Percentiles rank a stretch among this genome's conserved stretches.
Conservation (phyloP, 2,888 invertebrate species). For the Malacosoma neustria region DNA sequence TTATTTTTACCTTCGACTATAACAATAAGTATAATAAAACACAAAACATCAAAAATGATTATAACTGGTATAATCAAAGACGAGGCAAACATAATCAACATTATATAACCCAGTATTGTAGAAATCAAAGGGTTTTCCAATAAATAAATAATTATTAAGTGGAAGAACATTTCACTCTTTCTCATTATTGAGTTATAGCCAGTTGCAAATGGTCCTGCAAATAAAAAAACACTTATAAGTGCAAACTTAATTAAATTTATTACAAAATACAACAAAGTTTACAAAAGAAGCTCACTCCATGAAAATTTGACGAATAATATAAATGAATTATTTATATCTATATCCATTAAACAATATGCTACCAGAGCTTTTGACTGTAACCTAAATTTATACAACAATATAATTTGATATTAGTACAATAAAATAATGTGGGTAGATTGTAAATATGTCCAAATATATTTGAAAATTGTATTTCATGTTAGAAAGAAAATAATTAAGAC, state of each 20-base stretch:
- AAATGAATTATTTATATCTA: slow-evolving; percentile 43
- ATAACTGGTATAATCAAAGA: slow-evolving; percentile 20
- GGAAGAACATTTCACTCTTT: slow-evolving; percentile 7
- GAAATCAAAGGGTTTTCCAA: slow-evolving; percentile 31
- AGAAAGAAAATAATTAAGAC: no score
- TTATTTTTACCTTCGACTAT: slow-evolving; percentile 35
- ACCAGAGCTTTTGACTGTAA: no score
- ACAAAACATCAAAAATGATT: slow-evolving; percentile 19
- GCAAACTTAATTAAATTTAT: no score
- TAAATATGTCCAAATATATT: no score
- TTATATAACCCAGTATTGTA: slow-evolving; percentile 20
- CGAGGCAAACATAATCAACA: slow-evolving; percentile 16
- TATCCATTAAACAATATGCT: slow-evolving; percentile 35
- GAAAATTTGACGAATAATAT: slow-evolving; percentile 25
- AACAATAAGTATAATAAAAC: slow-evolving; percentile 23
- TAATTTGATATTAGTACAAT: no score
- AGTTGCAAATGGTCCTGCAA: slow-evolving; percentile 21
- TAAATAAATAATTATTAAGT: slow-evolving; percentile 8
- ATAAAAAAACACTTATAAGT: slow-evolving; percentile 2
- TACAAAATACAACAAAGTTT: no score
- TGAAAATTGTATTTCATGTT: no score
- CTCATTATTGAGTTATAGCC: slow-evolving; percentile 12
- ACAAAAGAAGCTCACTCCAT: slow-evolving; percentile 28
- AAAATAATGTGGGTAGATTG: no score
- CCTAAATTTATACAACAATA: no score